phyloP scores from a whole-genome alignment of 1,140 invertebrate species.

The Platyscapa corneri region DNA sequence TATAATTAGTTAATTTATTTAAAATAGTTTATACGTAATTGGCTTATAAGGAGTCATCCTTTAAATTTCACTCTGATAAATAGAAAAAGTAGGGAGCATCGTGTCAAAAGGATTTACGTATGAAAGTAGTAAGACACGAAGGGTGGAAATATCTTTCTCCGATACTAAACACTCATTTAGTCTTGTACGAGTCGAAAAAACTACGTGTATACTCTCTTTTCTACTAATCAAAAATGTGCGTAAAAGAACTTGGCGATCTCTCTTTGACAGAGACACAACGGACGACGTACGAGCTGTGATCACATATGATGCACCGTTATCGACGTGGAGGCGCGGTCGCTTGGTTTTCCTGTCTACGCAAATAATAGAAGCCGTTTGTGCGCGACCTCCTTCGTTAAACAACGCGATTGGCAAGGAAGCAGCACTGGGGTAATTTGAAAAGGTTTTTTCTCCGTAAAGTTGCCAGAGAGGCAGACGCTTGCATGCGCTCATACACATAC shows the following conservation, averaged over 20 bases:
- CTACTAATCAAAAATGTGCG: too few species aligned
- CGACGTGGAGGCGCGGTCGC: slow-evolving; percentile 6
- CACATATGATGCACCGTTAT: background rate
- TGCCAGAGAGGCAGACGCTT: background rate
- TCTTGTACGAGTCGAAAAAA: too few species aligned
- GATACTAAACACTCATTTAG: too few species aligned
- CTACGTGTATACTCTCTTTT: too few species aligned
- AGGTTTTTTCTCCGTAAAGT: slow-evolving; percentile 37
- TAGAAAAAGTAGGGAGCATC: too few species aligned
- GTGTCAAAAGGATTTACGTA: too few species aligned
- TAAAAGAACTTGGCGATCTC: background rate
- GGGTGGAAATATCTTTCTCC: too few species aligned
- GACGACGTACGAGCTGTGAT: background rate
- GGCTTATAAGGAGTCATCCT: too few species aligned
- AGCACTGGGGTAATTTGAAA: slow-evolving; percentile 11
- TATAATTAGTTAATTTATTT: too few species aligned
- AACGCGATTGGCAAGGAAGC: slow-evolving; percentile 30
- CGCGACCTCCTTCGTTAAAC: slow-evolving; percentile 33
- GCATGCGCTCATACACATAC: background rate
- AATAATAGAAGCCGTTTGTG: slow-evolving; percentile 4
- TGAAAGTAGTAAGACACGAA: too few species aligned
- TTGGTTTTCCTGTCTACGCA: slow-evolving; percentile 3
- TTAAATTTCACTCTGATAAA: too few species aligned
- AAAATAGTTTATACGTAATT: too few species aligned
- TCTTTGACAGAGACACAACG: background rate